phyloP scores from a whole-genome alignment of 2,113 vertebrate genomes.

The Actenoides lindsayi region DNA sequence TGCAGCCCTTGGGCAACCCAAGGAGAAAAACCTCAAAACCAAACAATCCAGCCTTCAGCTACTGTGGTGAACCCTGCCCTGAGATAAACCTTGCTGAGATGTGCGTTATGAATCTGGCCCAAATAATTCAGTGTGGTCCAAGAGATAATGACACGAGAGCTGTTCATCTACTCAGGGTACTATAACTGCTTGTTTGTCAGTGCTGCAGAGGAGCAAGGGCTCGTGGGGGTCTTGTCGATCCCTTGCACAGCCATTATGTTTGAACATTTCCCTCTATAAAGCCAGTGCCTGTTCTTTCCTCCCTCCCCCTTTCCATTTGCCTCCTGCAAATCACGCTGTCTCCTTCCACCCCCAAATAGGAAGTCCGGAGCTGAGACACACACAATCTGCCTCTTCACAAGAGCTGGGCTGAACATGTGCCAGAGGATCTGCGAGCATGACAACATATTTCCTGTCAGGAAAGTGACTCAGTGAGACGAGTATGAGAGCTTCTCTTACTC shows the following conservation, averaged over 20 bases:
- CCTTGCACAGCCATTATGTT: background rate
- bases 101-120: background rate
- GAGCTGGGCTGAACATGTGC: constrained; percentile 64
- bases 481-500: constrained; percentile 71
- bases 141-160: background rate
- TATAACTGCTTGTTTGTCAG: background rate
- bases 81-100: background rate
- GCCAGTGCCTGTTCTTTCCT: background rate
- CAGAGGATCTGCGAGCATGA: constrained; percentile 71
- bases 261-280: background rate
- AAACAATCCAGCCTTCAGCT: background rate
- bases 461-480: constrained; percentile 69
- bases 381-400: constrained; percentile 80
- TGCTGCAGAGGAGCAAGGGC: background rate
- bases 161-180: background rate
- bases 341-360: constrained; percentile 65
- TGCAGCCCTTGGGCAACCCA: background rate
- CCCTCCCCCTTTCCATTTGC: background rate
- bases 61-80: rapidly evolving
- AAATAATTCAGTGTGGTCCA: background rate
- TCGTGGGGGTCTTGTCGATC: background rate
- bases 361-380: constrained; percentile 62
- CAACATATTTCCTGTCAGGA: constrained; percentile 77
- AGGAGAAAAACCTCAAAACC: background rate
- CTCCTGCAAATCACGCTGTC: constrained; percentile 38